Percentiles rank a stretch among this genome's conserved stretches.
These are phyloP conservation scores for Hemitrygon akajei DNA, from an alignment of 2,797 vertebrate genomes.

Conservation along the genomic window DNA sequence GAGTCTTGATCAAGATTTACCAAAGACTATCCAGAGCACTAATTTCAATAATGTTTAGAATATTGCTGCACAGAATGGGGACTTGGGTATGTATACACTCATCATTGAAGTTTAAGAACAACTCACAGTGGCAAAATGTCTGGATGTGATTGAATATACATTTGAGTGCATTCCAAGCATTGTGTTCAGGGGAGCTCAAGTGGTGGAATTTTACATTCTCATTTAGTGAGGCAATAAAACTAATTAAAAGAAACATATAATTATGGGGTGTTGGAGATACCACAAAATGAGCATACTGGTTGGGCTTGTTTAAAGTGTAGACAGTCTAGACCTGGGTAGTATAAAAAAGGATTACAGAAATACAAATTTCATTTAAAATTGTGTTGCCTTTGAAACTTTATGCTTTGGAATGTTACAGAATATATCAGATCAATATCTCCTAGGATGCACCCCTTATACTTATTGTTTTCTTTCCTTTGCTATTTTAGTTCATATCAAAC, in stretches of 20 bases:
- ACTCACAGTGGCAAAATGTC: neutral
- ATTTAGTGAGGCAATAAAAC: neutral
- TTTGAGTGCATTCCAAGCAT: neutral
- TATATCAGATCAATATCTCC: neutral
- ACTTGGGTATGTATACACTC: neutral
- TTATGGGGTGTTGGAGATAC: neutral
- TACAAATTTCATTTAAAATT: neutral
- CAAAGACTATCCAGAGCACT: neutral
- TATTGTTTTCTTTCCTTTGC: neutral
- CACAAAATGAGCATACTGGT: neutral
- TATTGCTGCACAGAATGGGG: neutral
- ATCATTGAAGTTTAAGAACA: too few relatives aligned
- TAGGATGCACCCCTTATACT: neutral
- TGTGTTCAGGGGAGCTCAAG: neutral
- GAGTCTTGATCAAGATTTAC: neutral
- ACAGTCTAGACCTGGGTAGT: neutral
- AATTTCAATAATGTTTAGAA: neutral
- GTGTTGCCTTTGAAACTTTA: neutral
- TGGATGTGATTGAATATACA: neutral
- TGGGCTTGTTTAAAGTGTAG: neutral
- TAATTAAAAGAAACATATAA: neutral
- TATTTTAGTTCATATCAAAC: neutral
- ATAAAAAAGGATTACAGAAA: neutral
- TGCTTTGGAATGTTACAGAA: neutral
- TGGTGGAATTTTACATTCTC: neutral